Percentiles rank a stretch among this genome's conserved stretches.
Conservation (phyloP, 1,140 invertebrate genomes). For the Trypoxylus dichotomus region DNA sequence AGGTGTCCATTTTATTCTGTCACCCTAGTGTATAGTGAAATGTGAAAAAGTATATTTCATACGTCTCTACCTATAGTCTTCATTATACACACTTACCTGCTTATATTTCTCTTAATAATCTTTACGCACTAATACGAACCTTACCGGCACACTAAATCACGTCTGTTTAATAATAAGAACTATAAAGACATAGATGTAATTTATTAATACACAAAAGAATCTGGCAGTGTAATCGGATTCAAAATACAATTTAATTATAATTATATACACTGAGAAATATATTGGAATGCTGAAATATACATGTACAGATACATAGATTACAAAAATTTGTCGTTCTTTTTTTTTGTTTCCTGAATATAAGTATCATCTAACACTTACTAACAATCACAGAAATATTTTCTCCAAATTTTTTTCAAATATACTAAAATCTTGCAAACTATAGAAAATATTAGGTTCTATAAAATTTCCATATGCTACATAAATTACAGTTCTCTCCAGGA, state of each 20-base stretch:
- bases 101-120: background rate
- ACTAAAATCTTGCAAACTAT: conserved; percentile 28
- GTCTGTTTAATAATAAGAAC: conserved; percentile 1
- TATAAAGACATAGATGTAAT: conserved; percentile 33
- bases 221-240: conserved; percentile 48
- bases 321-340: conserved; percentile 33
- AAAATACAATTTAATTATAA: conserved; percentile 45
- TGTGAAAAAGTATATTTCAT: too few species aligned
- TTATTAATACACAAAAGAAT: conserved; percentile 45
- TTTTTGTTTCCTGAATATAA: conserved; percentile 29
- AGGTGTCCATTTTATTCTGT: too few species aligned
- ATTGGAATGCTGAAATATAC: conserved; percentile 43
- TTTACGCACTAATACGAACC: background rate
- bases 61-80: too few species aligned
- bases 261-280: conserved; percentile 45
- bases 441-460: conserved; percentile 26
- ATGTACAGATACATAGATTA: conserved; percentile 35
- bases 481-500: conserved; percentile 24
- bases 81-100: background rate
- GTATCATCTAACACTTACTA: conserved; percentile 42
- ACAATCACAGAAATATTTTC: conserved; percentile 46
- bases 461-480: conserved; percentile 12
- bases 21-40: too few species aligned
- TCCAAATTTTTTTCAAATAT: background rate
- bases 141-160: background rate